Percentiles rank a stretch among this genome's conserved stretches.
phyloP scores from a whole-genome alignment of 2,888 invertebrate species.

The Gibbula magus region DNA sequence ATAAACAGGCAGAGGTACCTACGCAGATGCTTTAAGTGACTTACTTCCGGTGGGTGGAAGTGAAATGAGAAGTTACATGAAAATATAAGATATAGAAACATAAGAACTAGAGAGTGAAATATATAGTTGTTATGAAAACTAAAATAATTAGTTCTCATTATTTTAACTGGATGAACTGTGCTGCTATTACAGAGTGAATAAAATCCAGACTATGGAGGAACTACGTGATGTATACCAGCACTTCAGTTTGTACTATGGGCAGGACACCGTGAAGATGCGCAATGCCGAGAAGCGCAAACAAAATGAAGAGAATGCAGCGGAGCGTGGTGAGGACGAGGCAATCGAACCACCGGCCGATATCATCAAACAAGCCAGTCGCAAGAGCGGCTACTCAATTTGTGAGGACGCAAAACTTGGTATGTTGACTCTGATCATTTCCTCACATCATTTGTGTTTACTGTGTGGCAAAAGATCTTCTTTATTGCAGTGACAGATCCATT shows the following conservation, averaged over 20 bases:
- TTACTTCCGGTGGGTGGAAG: too few relatives aligned
- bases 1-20: too few relatives aligned
- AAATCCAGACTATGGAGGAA: slow-evolving; percentile 83
- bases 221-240: slow-evolving; percentile 94
- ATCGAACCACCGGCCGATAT: slow-evolving; percentile 70
- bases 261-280: slow-evolving; percentile 78
- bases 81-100: too few relatives aligned
- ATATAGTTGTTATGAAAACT: too few relatives aligned
- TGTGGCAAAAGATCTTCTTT: too few relatives aligned
- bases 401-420: slow-evolving; percentile 85
- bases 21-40: too few relatives aligned
- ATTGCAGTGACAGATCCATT: too few relatives aligned
- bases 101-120: too few relatives aligned
- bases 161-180: too few relatives aligned
- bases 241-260: slow-evolving; percentile 93
- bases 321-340: slow-evolving; percentile 69
- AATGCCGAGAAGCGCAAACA: slow-evolving; percentile 75
- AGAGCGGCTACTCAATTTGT: slow-evolving; percentile 92
- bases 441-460: too few relatives aligned
- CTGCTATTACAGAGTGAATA: slow-evolving; percentile 64
- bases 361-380: slow-evolving; percentile 89
- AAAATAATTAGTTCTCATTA: too few relatives aligned
- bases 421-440: slow-evolving; percentile 7
- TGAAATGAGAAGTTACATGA: too few relatives aligned
- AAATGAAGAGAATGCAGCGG: slow-evolving; percentile 49